Conservation (phyloP, 2,113 vertebrate genomes). For the Gymnarchus niloticus region DNA sequence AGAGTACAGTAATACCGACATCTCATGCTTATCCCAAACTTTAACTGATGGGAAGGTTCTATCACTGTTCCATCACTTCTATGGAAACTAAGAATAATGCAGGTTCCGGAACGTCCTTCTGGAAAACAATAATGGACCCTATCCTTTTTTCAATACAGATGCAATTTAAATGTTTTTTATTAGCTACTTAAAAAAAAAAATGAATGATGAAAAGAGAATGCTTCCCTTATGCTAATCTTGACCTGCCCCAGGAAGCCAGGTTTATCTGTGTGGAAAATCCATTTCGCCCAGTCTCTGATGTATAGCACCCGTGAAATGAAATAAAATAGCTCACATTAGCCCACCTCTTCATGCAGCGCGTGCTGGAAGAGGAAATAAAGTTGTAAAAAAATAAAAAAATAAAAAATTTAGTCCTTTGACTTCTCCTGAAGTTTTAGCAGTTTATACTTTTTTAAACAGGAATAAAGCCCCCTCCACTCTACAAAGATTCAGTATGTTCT, state of each 20-base stretch:
- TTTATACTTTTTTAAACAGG: background rate
- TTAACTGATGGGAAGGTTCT: background rate
- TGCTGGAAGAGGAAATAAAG: constrained; percentile 17
- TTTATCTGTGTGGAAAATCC: constrained; percentile 60
- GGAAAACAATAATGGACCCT: background rate
- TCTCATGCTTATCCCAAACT: background rate
- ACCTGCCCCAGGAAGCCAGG: constrained; percentile 38
- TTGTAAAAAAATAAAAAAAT: too few species aligned
- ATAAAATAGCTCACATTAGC: constrained; percentile 50
- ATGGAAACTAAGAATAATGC: background rate
- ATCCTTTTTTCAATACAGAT: background rate
- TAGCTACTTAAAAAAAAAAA: constrained; percentile 17
- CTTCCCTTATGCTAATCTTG: constrained; percentile 13
- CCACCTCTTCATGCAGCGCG: constrained; percentile 44
- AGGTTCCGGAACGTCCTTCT: background rate
- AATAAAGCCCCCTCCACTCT: background rate
- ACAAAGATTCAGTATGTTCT: background rate
- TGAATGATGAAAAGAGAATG: constrained; percentile 28
- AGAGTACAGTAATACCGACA: background rate
- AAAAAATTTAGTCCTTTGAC: background rate
- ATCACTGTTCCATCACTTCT: background rate
- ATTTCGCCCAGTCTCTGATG: constrained; percentile 48
- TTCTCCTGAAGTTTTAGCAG: background rate
- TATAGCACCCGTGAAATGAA: constrained; percentile 38
- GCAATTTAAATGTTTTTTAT: constrained; percentile 19